Evolutionary conservation across 2,888 invertebrate genomes (phyloP).

Genomic region (Ernsta delagoae): DNA sequence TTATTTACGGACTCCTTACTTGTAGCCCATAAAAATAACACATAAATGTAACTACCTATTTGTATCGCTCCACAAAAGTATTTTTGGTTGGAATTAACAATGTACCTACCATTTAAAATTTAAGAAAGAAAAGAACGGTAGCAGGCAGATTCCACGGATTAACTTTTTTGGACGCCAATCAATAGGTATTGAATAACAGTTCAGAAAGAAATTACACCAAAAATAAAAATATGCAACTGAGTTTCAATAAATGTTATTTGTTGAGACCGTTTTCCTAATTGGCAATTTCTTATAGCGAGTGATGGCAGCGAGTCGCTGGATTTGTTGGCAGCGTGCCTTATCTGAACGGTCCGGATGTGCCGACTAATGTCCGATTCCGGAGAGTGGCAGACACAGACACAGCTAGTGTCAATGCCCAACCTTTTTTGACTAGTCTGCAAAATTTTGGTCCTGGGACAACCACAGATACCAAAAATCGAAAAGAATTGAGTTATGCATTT

Average conservation of each 20-base stretch:
- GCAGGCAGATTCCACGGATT: too few relatives aligned
- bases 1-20: too few relatives aligned
- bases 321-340: conserved; percentile 68
- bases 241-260: conserved; percentile 13
- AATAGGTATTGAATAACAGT: too few relatives aligned
- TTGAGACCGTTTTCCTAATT: conserved; percentile 35
- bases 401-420: conserved; percentile 50
- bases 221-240: not conserved
- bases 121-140: too few relatives aligned
- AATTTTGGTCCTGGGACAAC: not conserved
- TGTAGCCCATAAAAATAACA: too few relatives aligned
- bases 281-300: conserved; percentile 42
- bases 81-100: too few relatives aligned
- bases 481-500: too few relatives aligned
- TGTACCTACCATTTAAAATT: too few relatives aligned
- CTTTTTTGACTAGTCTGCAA: conserved; percentile 39
- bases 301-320: conserved; percentile 43
- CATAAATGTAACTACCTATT: too few relatives aligned
- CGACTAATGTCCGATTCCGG: conserved; percentile 75
- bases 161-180: not conserved
- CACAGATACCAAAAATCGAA: too few relatives aligned
- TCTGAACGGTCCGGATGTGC: conserved; percentile 62
- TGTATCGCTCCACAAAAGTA: too few relatives aligned
- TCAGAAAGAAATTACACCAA: not conserved
- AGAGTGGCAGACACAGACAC: conserved; percentile 55